Conservation (phyloP, 2,113 vertebrate genomes). For the Dicaeum eximium region DNA sequence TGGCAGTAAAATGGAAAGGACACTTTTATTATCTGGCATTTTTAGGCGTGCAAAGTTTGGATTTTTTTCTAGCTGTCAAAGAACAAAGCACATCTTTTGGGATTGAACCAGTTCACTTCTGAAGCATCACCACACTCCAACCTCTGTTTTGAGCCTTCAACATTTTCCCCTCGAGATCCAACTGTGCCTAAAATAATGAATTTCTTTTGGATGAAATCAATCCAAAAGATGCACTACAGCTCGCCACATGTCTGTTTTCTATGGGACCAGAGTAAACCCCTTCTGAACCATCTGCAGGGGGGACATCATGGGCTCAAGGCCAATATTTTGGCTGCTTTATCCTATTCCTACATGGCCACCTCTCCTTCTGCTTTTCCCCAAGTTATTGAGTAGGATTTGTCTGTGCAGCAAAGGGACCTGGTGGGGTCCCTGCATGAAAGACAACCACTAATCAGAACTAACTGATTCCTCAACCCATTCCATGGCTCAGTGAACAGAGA, state of each 20-base stretch:
- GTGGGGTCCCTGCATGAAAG: background rate
- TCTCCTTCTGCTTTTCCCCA: background rate
- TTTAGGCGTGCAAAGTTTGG: background rate
- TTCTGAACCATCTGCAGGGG: background rate
- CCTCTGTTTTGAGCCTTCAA: background rate
- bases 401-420: background rate
- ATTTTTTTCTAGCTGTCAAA: background rate
- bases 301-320: background rate
- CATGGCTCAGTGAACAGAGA: background rate
- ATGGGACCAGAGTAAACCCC: background rate
- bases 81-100: background rate
- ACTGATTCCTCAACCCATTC: background rate
- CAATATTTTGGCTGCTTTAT: background rate
- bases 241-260: background rate
- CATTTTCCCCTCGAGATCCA: background rate
- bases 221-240: background rate
- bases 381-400: background rate
- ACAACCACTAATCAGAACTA: background rate
- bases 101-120: background rate
- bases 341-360: background rate
- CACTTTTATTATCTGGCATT: background rate
- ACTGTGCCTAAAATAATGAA: background rate
- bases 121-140: background rate
- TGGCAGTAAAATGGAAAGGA: background rate
- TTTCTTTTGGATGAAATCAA: background rate